Evolutionary conservation across 2,888 invertebrate species (phyloP).

Genomic region (Eupithecia insigniata): DNA sequence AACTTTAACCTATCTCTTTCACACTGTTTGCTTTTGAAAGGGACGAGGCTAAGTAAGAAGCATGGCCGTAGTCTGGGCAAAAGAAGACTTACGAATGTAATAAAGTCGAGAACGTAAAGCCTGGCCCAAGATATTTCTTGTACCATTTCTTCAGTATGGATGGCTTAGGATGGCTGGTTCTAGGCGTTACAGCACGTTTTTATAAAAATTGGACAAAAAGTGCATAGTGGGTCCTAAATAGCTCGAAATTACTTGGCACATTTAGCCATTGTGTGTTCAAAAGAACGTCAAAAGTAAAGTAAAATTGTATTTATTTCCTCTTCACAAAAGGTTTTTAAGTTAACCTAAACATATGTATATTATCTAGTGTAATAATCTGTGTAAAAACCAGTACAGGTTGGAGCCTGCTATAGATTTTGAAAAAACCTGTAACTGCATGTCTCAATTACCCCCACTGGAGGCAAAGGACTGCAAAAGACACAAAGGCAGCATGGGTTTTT

Average conservation of each 20-base stretch:
- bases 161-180: background rate
- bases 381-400: too few species aligned
- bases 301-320: too few species aligned
- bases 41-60: constrained; percentile 16
- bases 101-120: background rate
- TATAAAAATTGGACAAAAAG: constrained; percentile 30
- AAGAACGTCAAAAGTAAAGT: background rate
- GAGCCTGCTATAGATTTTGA: too few species aligned
- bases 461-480: too few species aligned
- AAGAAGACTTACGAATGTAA: constrained; percentile 11
- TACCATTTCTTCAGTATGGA: background rate
- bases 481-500: background rate
- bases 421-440: too few species aligned
- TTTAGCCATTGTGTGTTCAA: background rate
- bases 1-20: constrained; percentile 38
- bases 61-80: constrained; percentile 30
- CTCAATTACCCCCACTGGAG: too few species aligned
- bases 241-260: constrained; percentile 3
- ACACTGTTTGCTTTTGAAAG: constrained; percentile 24
- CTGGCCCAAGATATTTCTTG: background rate
- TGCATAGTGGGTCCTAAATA: constrained; percentile 31
- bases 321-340: too few species aligned
- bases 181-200: constrained; percentile 19
- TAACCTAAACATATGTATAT: too few species aligned
- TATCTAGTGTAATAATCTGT: too few species aligned